A percentile compares a stretch with the other conserved stretches of the same genome.
Evolutionary conservation across 2,113 vertebrate species (phyloP).

Genomic region (Noturus placidus): DNA sequence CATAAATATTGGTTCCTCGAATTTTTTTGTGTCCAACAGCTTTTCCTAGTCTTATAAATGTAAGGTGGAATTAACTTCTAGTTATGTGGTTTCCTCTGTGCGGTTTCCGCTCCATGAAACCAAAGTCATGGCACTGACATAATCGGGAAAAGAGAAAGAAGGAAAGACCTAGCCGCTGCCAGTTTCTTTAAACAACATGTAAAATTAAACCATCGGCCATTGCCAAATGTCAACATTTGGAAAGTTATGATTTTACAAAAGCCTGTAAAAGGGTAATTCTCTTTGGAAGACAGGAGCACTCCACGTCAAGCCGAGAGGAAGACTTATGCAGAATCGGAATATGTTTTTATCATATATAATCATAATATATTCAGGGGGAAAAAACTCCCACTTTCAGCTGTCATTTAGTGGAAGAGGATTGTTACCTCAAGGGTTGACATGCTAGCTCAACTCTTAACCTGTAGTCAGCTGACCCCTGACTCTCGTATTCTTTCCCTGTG

Average conservation of each 20-base stretch:
- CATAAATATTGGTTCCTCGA: conserved; percentile 37
- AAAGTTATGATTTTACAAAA: conserved; percentile 64
- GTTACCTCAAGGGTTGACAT: conserved; percentile 50
- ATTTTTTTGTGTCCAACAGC: conserved; percentile 63
- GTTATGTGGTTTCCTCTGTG: conserved; percentile 54
- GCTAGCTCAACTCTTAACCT: conserved; percentile 55
- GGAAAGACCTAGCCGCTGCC: conserved; percentile 52
- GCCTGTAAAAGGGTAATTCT: conserved; percentile 65
- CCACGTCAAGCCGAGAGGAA: conserved; percentile 14
- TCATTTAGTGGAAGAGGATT: conserved; percentile 50
- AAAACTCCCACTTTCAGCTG: conserved; percentile 58
- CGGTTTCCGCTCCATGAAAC: conserved; percentile 52
- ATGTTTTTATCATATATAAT: background rate
- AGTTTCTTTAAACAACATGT: conserved; percentile 72
- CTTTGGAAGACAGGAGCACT: background rate
- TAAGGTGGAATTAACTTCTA: conserved; percentile 48
- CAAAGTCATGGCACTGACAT: conserved; percentile 63
- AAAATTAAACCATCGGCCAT: conserved; percentile 73
- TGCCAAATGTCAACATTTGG: conserved; percentile 67
- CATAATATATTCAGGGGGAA: conserved; percentile 39
- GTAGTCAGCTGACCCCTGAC: conserved; percentile 55
- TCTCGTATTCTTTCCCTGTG: conserved; percentile 46
- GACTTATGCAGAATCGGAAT: background rate
- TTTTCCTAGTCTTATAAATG: conserved; percentile 53
- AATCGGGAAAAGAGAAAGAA: conserved; percentile 57